phyloP scores from a whole-genome alignment of 2,113 vertebrate species.

The Actinemys pallida region DNA sequence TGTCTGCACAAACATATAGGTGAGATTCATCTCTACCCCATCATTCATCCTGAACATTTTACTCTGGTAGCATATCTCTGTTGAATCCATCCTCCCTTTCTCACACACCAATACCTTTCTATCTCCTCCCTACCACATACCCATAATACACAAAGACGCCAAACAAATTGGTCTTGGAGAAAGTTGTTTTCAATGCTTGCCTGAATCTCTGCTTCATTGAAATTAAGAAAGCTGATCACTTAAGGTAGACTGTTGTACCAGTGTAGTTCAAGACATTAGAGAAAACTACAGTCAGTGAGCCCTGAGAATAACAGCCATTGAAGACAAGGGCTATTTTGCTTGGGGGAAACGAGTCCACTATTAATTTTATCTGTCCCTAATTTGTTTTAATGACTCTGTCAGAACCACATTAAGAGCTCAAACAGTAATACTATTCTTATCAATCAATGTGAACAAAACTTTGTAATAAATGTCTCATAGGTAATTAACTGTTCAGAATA shows the following conservation, averaged over 20 bases:
- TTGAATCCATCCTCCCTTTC: background rate
- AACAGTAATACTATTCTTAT: conserved; percentile 15
- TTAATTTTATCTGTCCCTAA: conserved; percentile 40
- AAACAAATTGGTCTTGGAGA: background rate
- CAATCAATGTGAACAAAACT: background rate
- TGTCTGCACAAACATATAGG: background rate
- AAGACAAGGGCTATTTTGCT: background rate
- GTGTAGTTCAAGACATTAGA: background rate
- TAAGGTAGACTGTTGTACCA: background rate
- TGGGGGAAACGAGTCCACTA: background rate
- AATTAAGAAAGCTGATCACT: background rate
- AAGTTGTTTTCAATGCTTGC: background rate
- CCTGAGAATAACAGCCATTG: background rate
- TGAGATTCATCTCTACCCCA: background rate
- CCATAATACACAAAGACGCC: background rate
- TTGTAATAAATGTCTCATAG: conserved; percentile 48
- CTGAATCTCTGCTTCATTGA: background rate
- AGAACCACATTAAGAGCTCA: conserved; percentile 30
- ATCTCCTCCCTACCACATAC: background rate
- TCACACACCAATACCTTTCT: background rate
- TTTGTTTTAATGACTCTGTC: conserved; percentile 43
- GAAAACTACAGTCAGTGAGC: background rate
- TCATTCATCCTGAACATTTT: background rate
- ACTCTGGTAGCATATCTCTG: background rate
- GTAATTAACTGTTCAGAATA: conserved; percentile 45